Conservation (phyloP, 2,797 vertebrate species). For the Geotrypetes seraphini region DNA sequence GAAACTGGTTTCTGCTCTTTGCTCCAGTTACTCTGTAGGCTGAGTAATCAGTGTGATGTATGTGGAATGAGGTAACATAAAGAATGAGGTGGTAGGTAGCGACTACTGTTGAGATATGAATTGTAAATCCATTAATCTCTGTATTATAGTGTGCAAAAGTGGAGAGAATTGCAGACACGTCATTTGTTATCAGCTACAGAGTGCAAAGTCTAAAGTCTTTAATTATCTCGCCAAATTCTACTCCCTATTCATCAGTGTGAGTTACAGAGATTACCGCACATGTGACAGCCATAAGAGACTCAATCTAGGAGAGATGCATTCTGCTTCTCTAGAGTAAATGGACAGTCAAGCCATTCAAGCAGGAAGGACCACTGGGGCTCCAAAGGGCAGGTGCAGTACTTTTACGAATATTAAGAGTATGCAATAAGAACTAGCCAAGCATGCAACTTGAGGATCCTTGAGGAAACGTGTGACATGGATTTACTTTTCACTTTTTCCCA, state of each 20-base stretch:
- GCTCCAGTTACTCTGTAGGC: too few species aligned
- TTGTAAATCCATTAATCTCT: slow-evolving; percentile 48
- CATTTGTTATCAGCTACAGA: slow-evolving; percentile 50
- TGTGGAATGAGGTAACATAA: not conserved
- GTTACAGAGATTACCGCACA: slow-evolving; percentile 40
- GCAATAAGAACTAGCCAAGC: too few species aligned
- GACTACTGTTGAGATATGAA: slow-evolving; percentile 32
- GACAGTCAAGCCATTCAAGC: too few species aligned
- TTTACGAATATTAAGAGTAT: too few species aligned
- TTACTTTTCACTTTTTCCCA: too few species aligned
- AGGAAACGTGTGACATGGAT: too few species aligned
- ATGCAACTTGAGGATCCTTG: too few species aligned
- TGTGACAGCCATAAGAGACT: slow-evolving; percentile 18
- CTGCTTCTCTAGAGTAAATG: not conserved
- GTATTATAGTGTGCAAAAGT: slow-evolving; percentile 30
- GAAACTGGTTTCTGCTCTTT: too few species aligned
- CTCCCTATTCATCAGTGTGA: slow-evolving; percentile 47
- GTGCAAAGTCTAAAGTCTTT: slow-evolving; percentile 45
- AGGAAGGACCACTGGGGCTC: too few species aligned
- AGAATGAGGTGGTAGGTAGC: not conserved
- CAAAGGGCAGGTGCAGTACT: too few species aligned
- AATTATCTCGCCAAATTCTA: slow-evolving; percentile 53
- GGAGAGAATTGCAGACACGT: slow-evolving; percentile 37
- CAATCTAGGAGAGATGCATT: slow-evolving; percentile 11
- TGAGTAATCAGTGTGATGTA: slow-evolving; percentile 11